phyloP scores from a whole-genome alignment of 2,888 invertebrate species.

The Drosophila testacea region DNA sequence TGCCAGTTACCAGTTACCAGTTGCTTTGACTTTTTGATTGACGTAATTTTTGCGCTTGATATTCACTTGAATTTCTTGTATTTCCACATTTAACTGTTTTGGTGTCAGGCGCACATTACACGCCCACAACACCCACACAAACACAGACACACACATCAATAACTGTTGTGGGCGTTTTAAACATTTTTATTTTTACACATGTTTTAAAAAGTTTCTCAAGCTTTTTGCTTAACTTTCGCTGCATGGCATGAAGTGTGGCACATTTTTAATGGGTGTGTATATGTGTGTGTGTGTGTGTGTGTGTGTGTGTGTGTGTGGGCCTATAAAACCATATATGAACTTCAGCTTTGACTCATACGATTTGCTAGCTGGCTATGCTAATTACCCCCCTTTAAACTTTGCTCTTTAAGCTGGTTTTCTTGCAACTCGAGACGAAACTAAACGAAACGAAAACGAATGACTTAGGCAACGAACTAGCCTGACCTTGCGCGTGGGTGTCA shows the following conservation, averaged over 20 bases:
- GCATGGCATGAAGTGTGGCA: slow-evolving; percentile 12
- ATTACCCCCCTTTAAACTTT: slow-evolving; percentile 61
- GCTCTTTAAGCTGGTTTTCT: slow-evolving; percentile 58
- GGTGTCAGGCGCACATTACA: slow-evolving; percentile 76
- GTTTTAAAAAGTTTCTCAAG: slow-evolving; percentile 53
- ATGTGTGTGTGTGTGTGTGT: slow-evolving; percentile 9
- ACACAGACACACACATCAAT: slow-evolving; percentile 27
- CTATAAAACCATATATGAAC: slow-evolving; percentile 31
- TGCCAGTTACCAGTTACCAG: slow-evolving; percentile 41
- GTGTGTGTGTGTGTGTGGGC: slow-evolving; percentile 28
- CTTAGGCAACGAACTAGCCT: slow-evolving; percentile 72
- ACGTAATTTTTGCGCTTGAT: slow-evolving; percentile 81
- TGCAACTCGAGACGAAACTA: slow-evolving; percentile 5
- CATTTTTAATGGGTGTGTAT: neutral
- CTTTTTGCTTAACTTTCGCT: slow-evolving; percentile 69
- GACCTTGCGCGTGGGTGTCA: slow-evolving; percentile 58
- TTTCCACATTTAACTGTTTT: slow-evolving; percentile 80
- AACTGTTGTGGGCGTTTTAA: slow-evolving; percentile 54
- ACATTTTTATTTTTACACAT: slow-evolving; percentile 52
- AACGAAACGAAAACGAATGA: slow-evolving; percentile 48
- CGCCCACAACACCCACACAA: slow-evolving; percentile 67
- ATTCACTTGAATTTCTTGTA: slow-evolving; percentile 81
- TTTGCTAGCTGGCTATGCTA: slow-evolving; percentile 58
- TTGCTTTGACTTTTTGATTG: slow-evolving; percentile 76
- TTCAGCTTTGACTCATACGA: slow-evolving; percentile 57